Conservation (phyloP, 2,113 vertebrate species). For the Neodon shergylaensis region DNA sequence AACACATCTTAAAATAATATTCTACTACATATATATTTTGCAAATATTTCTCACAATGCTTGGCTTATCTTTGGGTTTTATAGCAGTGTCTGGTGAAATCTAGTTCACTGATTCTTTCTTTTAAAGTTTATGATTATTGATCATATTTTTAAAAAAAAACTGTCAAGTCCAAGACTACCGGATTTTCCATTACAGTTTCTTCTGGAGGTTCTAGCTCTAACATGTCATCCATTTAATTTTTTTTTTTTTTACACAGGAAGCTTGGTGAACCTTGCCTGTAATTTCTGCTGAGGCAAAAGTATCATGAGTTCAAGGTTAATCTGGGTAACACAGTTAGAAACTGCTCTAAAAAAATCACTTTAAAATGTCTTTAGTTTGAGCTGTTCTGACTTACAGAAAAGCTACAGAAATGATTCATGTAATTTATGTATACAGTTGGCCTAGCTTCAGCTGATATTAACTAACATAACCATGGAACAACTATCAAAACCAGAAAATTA, state of each 20-base stretch:
- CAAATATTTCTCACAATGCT: not conserved
- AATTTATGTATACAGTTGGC: not conserved
- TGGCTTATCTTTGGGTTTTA: not conserved
- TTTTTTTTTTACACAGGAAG: not conserved
- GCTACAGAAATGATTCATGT: not conserved
- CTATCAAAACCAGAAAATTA: not conserved
- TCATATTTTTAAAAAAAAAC: not conserved
- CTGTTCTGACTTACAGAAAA: not conserved
- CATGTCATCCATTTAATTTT: not conserved
- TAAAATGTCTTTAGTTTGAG: not conserved
- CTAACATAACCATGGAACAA: not conserved
- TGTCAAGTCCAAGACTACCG: not conserved
- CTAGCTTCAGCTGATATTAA: not conserved
- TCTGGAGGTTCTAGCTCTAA: not conserved
- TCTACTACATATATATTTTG: not conserved
- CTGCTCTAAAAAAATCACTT: not conserved
- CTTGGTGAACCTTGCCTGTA: not conserved
- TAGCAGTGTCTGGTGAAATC: too few species aligned
- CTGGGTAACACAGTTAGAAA: not conserved
- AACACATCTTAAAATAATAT: too few species aligned
- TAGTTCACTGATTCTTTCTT: not conserved
- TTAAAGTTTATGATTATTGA: not conserved
- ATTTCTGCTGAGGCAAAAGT: not conserved
- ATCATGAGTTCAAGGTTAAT: not conserved
- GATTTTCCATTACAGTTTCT: slow-evolving; percentile 2